Evolutionary conservation across 2,797 vertebrate genomes (phyloP).

Genomic region (Hippopotamyrus pictus): DNA sequence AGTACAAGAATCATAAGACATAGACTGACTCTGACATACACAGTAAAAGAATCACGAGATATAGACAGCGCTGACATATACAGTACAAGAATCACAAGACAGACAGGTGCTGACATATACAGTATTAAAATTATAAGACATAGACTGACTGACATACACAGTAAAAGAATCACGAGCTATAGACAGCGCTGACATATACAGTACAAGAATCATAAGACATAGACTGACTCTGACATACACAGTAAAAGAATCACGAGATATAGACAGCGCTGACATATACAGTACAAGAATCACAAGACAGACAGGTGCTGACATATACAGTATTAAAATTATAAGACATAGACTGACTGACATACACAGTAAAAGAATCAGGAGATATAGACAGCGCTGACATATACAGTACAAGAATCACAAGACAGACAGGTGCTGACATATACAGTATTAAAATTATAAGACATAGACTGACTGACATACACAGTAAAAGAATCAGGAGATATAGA

Average conservation of each 20-base stretch:
- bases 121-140: no score
- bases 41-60: neutral
- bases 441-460: no score
- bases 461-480: no score
- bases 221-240: neutral
- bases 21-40: neutral
- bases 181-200: neutral
- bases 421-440: neutral
- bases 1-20: neutral
- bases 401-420: neutral
- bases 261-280: neutral
- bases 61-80: neutral
- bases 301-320: neutral
- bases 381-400: neutral
- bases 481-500: neutral
- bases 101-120: no score
- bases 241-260: neutral
- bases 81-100: neutral
- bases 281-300: neutral
- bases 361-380: neutral
- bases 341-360: neutral
- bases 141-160: no score
- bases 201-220: neutral
- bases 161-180: neutral
- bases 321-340: neutral